These are phyloP conservation scores for Borostomias antarcticus DNA, from an alignment of 2,797 vertebrate genomes.

Conservation along the genomic window DNA sequence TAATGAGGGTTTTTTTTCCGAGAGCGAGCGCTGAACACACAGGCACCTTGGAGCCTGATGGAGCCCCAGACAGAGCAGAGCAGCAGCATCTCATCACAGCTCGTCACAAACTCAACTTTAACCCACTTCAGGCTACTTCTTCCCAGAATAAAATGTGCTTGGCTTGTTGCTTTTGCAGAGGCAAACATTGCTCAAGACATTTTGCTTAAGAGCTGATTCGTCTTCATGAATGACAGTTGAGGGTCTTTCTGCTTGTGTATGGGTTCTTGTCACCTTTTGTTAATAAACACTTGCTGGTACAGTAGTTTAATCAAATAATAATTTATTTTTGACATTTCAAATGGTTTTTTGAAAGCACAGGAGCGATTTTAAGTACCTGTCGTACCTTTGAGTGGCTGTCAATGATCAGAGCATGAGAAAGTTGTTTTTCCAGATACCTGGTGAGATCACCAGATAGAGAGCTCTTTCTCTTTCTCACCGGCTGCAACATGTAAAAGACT, in stretches of 20 bases:
- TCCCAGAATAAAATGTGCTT: not conserved
- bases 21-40: too few species aligned
- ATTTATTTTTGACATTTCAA: not conserved
- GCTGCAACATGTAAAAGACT: conserved; percentile 64
- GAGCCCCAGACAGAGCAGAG: too few species aligned
- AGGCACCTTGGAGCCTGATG: too few species aligned
- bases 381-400: conserved; percentile 11
- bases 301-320: too few species aligned
- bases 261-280: too few species aligned
- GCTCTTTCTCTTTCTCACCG: conserved; percentile 51
- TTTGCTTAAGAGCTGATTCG: not conserved
- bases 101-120: too few species aligned
- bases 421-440: conserved; percentile 49
- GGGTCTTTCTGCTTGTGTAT: not conserved
- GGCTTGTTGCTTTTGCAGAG: not conserved
- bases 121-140: not conserved
- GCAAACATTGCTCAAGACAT: not conserved
- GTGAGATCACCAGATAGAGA: conserved; percentile 59
- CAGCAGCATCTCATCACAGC: too few species aligned
- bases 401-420: conserved; percentile 59
- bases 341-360: not conserved
- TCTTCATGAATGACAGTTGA: not conserved
- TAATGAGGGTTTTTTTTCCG: too few species aligned
- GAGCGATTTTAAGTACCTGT: not conserved
- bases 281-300: too few species aligned